Base-by-base conservation (phyloP, 1,140 invertebrate genomes). In the Drosophila eugracilis region DNA sequence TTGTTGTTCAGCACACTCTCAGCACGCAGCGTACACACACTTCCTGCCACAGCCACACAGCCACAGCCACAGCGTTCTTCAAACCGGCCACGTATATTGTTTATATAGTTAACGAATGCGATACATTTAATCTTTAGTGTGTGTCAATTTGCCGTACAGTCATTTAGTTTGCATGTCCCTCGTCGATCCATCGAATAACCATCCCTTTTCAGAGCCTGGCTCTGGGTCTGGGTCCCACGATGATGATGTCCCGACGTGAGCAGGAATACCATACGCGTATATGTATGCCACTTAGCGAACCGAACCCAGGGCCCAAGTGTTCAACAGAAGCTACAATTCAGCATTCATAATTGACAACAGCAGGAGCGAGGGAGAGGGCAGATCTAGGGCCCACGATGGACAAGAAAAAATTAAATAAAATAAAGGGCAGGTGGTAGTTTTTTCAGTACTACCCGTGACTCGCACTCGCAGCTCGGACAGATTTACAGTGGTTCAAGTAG, bases 41-140 rank as follows among this genome's bases (percentile, higher is more conserved):
- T 59, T 65, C 52, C 54, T 73, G 59, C 80, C 77, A 66, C 76
- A 76, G 72, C 76, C 6, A 26, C 37, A 21, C 4, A 15, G 4
- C n/a, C n/a, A n/a, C n/a, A n/a, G n/a, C 4, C 4, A 14, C 75
- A 48, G 72, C 58, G 66, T 34, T 54, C 42, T 37, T 69, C 55
- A 79, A 76, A 81, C 78, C 72, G 77, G 66, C 77, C 78, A 81
- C 72, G 73, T 85, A 85, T 88, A 88, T 88, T 88, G 83, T 88
- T 88, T 88, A 88, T 89, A 88, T 88, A 88, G 83, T 88, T 88
- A 88, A 88, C 78, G 83, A 88, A 88, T 88, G 83, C 84, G 83
- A 88, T 88, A 88, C 84, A 88, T 88, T 88, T 88, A 88, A 88
- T 88, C 83, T 88, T 88, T 84, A 88, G 84, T 88, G 83, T 88